Conservation (phyloP, 30 jellyfish, hydroid and myxozoan species). For the Aurelia aurita region DNA sequence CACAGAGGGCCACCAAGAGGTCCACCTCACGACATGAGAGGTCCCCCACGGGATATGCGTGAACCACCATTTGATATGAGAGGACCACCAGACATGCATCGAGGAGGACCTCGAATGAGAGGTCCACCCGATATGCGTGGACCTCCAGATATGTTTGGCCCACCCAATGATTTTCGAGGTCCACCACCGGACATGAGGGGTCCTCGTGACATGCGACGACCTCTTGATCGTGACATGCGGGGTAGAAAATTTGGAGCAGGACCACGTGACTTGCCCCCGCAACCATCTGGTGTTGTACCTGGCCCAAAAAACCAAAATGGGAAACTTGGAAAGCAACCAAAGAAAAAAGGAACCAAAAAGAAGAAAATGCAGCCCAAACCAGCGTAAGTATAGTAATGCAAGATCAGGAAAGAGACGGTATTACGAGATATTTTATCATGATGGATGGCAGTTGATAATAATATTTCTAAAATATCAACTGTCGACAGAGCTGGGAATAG, state of each 20-base stretch:
- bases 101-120: constrained; percentile 41
- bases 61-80: constrained; percentile 38
- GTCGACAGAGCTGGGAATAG: too few species aligned
- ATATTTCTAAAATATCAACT: too few species aligned
- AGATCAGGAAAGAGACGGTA: neutral
- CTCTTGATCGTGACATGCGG: constrained; percentile 23
- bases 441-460: too few species aligned
- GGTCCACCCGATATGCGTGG: constrained; percentile 43
- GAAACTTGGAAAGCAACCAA: constrained; percentile 8
- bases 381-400: constrained; percentile 6
- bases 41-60: constrained; percentile 50
- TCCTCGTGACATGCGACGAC: constrained; percentile 39
- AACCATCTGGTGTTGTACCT: constrained; percentile 25
- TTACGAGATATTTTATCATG: neutral
- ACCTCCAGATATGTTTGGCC: constrained; percentile 39
- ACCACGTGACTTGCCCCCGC: neutral
- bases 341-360: constrained; percentile 23
- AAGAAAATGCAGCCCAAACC: constrained; percentile 9
- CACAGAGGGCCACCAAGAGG: constrained; percentile 70
- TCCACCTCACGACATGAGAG: constrained; percentile 56
- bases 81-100: constrained; percentile 59
- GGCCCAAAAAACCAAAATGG: constrained; percentile 40
- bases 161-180: constrained; percentile 28
- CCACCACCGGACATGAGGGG: constrained; percentile 37
- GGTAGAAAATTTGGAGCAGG: constrained; percentile 50